phyloP scores from a whole-genome alignment of 2,888 invertebrate species.

The Oeneis ivallda region DNA sequence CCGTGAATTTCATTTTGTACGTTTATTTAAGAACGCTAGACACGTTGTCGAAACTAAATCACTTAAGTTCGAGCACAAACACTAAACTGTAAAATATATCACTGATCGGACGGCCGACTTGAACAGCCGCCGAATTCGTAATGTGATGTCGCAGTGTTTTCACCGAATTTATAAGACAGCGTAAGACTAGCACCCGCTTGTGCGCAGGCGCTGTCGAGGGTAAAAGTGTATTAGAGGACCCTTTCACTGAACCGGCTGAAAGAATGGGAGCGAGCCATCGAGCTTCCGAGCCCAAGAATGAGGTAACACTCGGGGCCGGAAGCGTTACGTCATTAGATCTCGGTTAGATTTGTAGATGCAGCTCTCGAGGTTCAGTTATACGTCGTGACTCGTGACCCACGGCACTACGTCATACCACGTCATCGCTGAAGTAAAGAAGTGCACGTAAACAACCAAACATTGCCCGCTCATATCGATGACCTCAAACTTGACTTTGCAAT shows the following conservation, averaged over 20 bases:
- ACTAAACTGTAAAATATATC: slow-evolving; percentile 52
- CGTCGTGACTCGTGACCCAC: slow-evolving; percentile 54
- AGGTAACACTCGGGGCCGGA: slow-evolving; percentile 71
- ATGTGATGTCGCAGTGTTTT: slow-evolving; percentile 75
- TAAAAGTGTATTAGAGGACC: slow-evolving; percentile 77
- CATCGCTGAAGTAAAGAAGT: slow-evolving; percentile 10
- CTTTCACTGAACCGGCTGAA: slow-evolving; percentile 77
- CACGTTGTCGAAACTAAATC: slow-evolving; percentile 72
- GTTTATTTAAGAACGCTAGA: slow-evolving; percentile 62
- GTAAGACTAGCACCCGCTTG: slow-evolving; percentile 60
- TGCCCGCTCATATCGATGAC: not conserved
- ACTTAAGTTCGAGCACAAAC: slow-evolving; percentile 63
- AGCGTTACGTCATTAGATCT: slow-evolving; percentile 69
- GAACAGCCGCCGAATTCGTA: slow-evolving; percentile 79
- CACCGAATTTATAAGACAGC: slow-evolving; percentile 80
- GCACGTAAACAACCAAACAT: not conserved
- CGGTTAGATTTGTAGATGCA: slow-evolving; percentile 53
- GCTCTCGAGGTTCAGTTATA: slow-evolving; percentile 50
- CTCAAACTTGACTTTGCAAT: slow-evolving; percentile 4
- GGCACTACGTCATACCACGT: slow-evolving; percentile 40
- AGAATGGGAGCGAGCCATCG: slow-evolving; percentile 75
- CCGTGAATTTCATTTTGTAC: slow-evolving; percentile 79
- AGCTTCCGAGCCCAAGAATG: slow-evolving; percentile 75
- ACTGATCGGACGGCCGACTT: slow-evolving; percentile 67
- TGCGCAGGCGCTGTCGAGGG: slow-evolving; percentile 61